Base-by-base conservation (phyloP, 2,797 vertebrate species). In the Microctenopoma lineatum region DNA sequence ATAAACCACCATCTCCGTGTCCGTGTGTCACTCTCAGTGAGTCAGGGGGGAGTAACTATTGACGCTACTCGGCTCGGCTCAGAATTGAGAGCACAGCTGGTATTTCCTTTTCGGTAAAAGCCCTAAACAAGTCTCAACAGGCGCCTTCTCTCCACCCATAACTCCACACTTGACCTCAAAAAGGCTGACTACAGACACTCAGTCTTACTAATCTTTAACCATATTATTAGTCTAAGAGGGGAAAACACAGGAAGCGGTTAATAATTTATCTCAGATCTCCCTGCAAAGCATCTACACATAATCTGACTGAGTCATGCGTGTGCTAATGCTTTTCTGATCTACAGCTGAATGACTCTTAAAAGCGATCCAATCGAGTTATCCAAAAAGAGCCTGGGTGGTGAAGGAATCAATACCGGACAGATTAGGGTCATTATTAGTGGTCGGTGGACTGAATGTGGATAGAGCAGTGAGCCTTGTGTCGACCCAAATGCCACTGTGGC, bases 81-180 rank as follows among this genome's bases (percentile, higher is more conserved):
- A 66, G 73, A 74, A 56, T 63, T 41, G 25, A 86, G 66, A 86
- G 75, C 78, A 73, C 80, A 80, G 89, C 81, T 86, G 74, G 66
- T 66, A 66, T 75, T 84, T 80, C 81, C 78, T 86, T 84, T 79
- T 52, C 74, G 84, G 70, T 75, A 59, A 85, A 88, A 87, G 84
- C 85, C 75, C 79, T 66, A 73, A 79, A 83, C 88, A 87, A 86
- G 90, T 85, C 87, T 87, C 80, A 47, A 90, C 88, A 70, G 84
- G 88, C 77, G 83, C 67, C 74, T 50, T 73, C 58, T 29, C 86
- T 66, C 83, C 85, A 70, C 81, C 76, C 84, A 72, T 70, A 73
- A 62, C 36, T 27, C 42, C 82, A 83, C 75, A 73, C 80, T 84
- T 90, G 88, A 92, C 91, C 91, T 90, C 81, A 89, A 79, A 87